phyloP scores from a whole-genome alignment of 2,888 invertebrate species.

The Anthoptus insignis region DNA sequence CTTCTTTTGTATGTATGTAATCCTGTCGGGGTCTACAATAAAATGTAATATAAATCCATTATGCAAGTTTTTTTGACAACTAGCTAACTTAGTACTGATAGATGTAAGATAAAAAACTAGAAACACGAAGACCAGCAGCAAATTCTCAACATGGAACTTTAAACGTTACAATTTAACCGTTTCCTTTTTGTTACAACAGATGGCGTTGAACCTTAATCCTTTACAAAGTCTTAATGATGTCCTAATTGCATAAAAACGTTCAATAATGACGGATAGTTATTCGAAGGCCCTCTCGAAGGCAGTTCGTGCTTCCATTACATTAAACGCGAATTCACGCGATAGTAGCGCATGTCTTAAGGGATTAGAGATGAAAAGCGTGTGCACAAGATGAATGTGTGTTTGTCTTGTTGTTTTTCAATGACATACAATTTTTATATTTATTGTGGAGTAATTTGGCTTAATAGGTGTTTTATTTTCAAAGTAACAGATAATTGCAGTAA shows the following conservation, averaged over 20 bases:
- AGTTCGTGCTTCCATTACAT: slow-evolving; percentile 14
- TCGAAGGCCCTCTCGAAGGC: slow-evolving; percentile 48
- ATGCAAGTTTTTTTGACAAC: no score
- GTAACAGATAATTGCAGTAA: background rate
- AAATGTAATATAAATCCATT: no score
- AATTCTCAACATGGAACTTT: slow-evolving; percentile 3
- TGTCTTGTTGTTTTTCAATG: slow-evolving; percentile 9
- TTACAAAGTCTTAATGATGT: slow-evolving; percentile 31
- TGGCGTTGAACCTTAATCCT: slow-evolving; percentile 30
- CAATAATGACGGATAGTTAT: slow-evolving; percentile 47
- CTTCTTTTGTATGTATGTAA: no score
- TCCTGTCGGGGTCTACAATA: no score
- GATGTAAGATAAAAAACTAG: background rate
- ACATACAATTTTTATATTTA: slow-evolving; percentile 18
- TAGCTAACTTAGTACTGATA: no score
- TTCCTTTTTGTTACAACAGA: slow-evolving; percentile 34
- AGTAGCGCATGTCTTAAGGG: slow-evolving; percentile 17
- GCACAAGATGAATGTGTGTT: background rate
- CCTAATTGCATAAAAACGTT: slow-evolving; percentile 49
- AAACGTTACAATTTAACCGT: slow-evolving; percentile 24
- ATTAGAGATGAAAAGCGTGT: slow-evolving; percentile 21
- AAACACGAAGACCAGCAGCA: background rate
- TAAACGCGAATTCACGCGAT: slow-evolving; percentile 31
- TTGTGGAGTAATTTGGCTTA: slow-evolving; percentile 17
- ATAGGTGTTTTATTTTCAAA: slow-evolving; percentile 4